Evolutionary conservation across 2,113 vertebrate species (phyloP), one percentile per base, ranked within the genome.

Genomic region (Nipponia nippon): DNA sequence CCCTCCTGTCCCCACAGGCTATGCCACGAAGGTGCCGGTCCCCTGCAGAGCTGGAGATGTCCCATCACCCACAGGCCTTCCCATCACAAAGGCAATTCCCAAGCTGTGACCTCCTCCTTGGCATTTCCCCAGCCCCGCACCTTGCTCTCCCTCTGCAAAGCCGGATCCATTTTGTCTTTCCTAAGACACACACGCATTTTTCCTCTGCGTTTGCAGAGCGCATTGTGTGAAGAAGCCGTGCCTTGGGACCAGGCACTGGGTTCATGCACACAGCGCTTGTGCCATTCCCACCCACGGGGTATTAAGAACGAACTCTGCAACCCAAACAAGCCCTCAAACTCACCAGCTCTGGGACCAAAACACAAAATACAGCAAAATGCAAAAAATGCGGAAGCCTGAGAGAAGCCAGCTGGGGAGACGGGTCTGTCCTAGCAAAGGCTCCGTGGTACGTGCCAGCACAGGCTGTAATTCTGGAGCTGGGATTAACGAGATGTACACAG

Each of bases 171-270:
- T 71, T 29, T 38, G 18, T 36, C 56, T 72, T 62, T 56, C 59
- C 81, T 19, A 18, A 67, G 71, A 42, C 29, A 32, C 34, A 7
- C 20, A 30, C 4, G 3, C 0, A 0, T 36, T 58, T 70, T 56
- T 5, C 29, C n/a, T 70, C 56, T 7, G 42, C 1, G 0, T 30
- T 50, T 44, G 21, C 46, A 62, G 72, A 76, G 82, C 27, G 23
- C 2, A 0, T 21, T 38, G 55, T 23, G 1, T 2, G 21, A 34
- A 7, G 13, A 14, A 56, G 17, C 17, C 7, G 0, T 47, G 40
- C 30, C 44, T 20, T 18, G 12, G 42, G 38, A 52, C 8, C 11
- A 8, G 34, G 67, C 27, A 12, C 22, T 8, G 56, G 47, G 14
- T 10, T 44, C 12, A 4, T 20, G 10, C 26, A 40, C 69, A 17